A percentile compares a stretch with the other conserved stretches of the same genome.
Evolutionary conservation across 2,797 vertebrate species (phyloP).

Genomic region (Emys orbicularis): DNA sequence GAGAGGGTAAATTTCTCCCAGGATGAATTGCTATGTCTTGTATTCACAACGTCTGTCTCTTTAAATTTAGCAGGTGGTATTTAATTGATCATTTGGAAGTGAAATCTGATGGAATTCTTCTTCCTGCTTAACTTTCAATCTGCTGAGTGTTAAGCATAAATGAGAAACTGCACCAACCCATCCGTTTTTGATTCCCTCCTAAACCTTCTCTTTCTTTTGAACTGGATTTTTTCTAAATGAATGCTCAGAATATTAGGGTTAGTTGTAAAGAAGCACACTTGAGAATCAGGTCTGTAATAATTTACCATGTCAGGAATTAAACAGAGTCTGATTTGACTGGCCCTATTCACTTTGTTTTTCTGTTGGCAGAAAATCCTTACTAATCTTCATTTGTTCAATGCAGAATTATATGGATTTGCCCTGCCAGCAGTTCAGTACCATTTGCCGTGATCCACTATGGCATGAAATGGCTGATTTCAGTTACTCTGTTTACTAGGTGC

Average conservation of each 20-base stretch:
- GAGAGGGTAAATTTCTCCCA: not conserved
- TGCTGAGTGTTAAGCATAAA: not conserved
- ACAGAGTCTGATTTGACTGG: not conserved
- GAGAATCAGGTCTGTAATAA: not conserved
- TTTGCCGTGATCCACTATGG: not conserved
- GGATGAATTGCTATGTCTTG: not conserved
- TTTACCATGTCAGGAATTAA: not conserved
- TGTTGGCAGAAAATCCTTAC: not conserved
- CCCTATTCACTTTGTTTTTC: not conserved
- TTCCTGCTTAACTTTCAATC: not conserved
- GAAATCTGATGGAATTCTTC: not conserved
- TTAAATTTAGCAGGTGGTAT: not conserved
- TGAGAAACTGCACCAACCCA: not conserved
- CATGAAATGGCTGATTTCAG: not conserved
- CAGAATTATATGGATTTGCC: not conserved
- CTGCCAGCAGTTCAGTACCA: not conserved
- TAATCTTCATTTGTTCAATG: not conserved
- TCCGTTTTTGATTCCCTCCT: not conserved
- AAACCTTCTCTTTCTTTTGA: not conserved
- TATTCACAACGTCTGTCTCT: not conserved
- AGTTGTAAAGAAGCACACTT: not conserved
- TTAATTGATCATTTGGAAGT: not conserved
- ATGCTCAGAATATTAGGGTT: not conserved
- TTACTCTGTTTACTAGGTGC: not conserved
- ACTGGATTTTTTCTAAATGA: not conserved